Base-by-base conservation (phyloP, 1,140 invertebrate genomes). In the Acromyrmex charruanus region DNA sequence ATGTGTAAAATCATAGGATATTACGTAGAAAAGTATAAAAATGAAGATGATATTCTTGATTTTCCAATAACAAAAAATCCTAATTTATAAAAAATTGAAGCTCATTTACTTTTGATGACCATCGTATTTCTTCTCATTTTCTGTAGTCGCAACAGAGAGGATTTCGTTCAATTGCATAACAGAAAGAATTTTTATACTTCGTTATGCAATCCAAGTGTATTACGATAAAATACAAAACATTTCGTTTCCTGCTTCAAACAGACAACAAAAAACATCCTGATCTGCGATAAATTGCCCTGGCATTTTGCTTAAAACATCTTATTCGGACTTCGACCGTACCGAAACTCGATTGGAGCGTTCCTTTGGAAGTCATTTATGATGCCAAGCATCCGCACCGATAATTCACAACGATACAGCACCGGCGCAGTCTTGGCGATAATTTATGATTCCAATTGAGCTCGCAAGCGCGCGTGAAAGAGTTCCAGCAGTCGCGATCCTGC, bases 371-470 rank as follows among this genome's bases (percentile, higher is more conserved):
- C 69, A 63, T 84, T 84, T 84, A 84, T 51, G 80, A 74, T 35
- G 51, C 53, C 69, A 53, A 44, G 35, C 80, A 74, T 58, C 53
- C 35, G 39, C 39, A 6, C 55, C 80, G 69, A 84, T 84, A 79
- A 85, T 87, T 87, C 81, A 63, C 31, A 49, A 49, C 28, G 58
- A 63, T 79, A 71, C 44, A 59, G 49, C 12, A 68, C 7, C 3
- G 14, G 44, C 44, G 58, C 35, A 51, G 65, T 12, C 75, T 31
- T 35, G 21, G 74, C 39, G 53, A 72, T 79, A 87, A 89, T 90
- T 90, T 90, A 90, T 82, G 75, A 59, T 81, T 69, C 44, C 84
- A 82, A 90, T 90, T 39, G 88, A 89, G 58, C 35, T 74, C 44
- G 80, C 80, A 55, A 66, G 65, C 66, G 44, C 80, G 63, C 58